Percentiles rank a stretch among this genome's conserved stretches.
These are phyloP conservation scores for Zaprionus ornatus DNA, from an alignment of 1,140 invertebrate species.

Conservation along the genomic window DNA sequence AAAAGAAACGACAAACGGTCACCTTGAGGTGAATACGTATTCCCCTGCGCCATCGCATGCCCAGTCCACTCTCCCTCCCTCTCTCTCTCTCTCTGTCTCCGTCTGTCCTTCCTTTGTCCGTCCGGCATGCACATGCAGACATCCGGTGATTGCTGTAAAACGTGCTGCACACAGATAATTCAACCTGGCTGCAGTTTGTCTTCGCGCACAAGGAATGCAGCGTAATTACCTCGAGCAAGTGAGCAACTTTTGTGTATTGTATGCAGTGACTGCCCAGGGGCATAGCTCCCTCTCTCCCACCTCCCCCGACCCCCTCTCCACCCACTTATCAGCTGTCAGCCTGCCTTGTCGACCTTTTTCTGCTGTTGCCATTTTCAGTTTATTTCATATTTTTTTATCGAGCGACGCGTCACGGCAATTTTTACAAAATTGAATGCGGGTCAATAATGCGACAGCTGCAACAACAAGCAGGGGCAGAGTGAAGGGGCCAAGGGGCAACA, in stretches of 20 bases:
- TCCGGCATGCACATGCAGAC: constrained; percentile 53
- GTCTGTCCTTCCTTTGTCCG: neutral
- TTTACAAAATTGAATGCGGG: constrained; percentile 48
- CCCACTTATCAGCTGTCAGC: neutral
- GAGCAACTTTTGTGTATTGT: constrained; percentile 19
- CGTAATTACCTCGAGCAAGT: constrained; percentile 39
- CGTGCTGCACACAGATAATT: constrained; percentile 64
- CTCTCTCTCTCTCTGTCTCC: neutral
- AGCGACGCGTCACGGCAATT: constrained; percentile 27
- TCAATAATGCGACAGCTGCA: constrained; percentile 42
- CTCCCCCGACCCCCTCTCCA: neutral
- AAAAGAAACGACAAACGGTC: constrained; percentile 7
- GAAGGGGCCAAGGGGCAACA: constrained; percentile 17
- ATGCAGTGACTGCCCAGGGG: neutral
- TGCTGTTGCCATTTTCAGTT: constrained; percentile 1
- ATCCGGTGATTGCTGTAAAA: constrained; percentile 57
- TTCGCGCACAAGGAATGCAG: constrained; percentile 11
- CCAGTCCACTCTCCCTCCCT: neutral
- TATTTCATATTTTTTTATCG: neutral
- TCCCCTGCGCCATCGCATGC: neutral
- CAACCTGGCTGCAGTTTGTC: constrained; percentile 21
- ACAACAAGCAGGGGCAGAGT: constrained; percentile 7
- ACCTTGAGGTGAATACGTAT: constrained; percentile 11
- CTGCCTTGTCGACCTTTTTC: neutral
- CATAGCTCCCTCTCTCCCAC: neutral